Percentiles rank a stretch among this genome's conserved stretches.
These are phyloP conservation scores for Teleopsis dalmanni DNA, from an alignment of 1,140 invertebrate species.

Conservation along the genomic window DNA sequence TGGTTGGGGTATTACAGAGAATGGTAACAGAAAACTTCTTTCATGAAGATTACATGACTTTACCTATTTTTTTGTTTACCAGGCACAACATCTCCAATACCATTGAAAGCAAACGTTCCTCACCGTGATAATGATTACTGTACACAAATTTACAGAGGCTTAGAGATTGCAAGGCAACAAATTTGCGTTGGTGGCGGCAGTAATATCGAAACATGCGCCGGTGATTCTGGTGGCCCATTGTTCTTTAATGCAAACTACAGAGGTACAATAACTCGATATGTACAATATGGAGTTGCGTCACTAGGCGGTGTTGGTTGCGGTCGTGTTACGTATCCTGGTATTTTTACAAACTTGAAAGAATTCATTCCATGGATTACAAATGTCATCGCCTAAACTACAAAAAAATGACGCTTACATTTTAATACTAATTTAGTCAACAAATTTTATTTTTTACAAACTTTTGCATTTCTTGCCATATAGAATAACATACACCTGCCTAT, in stretches of 20 bases:
- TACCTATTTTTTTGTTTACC: conserved; percentile 2
- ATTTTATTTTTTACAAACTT: too few species aligned
- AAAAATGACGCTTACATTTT: too few species aligned
- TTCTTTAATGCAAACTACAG: conserved; percentile 24
- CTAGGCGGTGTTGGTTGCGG: conserved; percentile 23
- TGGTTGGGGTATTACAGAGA: conserved; percentile 29
- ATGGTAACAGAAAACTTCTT: background rate
- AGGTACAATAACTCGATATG: conserved; percentile 12
- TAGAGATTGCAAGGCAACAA: conserved; percentile 45
- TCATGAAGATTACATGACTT: background rate
- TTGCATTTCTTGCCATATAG: too few species aligned
- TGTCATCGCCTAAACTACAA: too few species aligned
- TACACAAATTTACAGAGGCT: background rate
- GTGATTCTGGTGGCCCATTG: conserved; percentile 70
- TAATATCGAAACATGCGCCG: conserved; percentile 58
- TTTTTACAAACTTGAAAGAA: conserved; percentile 32
- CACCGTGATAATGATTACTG: background rate
- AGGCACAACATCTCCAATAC: background rate
- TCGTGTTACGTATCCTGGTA: conserved; percentile 20
- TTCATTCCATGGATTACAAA: conserved; percentile 39
- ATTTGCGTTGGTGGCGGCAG: conserved; percentile 56
- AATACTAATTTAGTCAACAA: too few species aligned
- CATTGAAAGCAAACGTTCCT: background rate
- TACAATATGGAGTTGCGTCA: conserved; percentile 32
- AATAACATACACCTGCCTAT: too few species aligned